Evolutionary conservation across 2,797 vertebrate genomes (phyloP).

Genomic region (Micrastur ruficollis): DNA sequence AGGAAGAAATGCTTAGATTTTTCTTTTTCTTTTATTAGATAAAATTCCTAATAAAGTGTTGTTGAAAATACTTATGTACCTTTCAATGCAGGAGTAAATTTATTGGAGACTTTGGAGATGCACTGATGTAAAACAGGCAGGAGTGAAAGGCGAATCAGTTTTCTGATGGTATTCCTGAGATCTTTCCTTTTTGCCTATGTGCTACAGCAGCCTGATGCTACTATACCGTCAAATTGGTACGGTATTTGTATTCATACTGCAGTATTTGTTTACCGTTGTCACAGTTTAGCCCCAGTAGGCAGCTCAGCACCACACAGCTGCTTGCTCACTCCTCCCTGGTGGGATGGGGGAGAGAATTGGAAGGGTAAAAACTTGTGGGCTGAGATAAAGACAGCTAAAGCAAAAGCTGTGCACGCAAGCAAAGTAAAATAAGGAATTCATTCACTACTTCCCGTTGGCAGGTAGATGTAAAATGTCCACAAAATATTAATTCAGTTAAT

Average conservation of each 20-base stretch:
- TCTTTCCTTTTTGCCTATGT: background rate
- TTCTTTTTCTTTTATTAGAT: background rate
- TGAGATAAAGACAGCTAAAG: background rate
- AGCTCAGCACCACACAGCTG: background rate
- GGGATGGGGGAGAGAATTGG: too few species aligned
- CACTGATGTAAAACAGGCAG: background rate
- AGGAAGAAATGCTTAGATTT: background rate
- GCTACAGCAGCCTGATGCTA: background rate
- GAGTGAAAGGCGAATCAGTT: background rate
- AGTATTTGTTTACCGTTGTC: background rate
- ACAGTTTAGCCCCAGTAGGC: background rate
- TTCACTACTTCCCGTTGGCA: too few species aligned
- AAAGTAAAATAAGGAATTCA: too few species aligned
- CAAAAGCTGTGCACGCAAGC: too few species aligned
- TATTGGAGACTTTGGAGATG: background rate
- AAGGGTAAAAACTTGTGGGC: background rate
- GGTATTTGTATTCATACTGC: background rate
- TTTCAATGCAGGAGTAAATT: background rate
- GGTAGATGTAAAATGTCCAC: too few species aligned
- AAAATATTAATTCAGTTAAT: too few species aligned
- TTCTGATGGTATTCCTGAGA: background rate
- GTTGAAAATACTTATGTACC: background rate
- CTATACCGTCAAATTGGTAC: background rate
- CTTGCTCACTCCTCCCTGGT: accelerated
- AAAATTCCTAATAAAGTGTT: background rate